Conservation (phyloP, 2,113 vertebrate genomes). For the Panthera tigris region DNA sequence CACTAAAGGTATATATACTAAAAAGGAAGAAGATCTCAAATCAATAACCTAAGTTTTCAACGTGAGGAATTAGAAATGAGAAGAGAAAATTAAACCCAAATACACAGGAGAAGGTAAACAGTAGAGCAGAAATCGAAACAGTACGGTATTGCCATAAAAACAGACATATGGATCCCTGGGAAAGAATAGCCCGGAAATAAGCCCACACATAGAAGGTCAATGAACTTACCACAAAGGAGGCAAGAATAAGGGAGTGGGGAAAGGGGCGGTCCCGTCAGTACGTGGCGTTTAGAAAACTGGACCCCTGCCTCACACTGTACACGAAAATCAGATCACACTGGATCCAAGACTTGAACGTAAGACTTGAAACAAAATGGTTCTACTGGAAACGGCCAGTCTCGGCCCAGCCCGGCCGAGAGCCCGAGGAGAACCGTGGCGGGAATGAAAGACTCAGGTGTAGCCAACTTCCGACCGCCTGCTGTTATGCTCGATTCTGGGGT, state of each 20-base stretch:
- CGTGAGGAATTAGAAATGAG: neutral
- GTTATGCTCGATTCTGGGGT: neutral
- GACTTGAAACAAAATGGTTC: neutral
- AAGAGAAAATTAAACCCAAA: neutral
- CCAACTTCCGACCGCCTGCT: neutral
- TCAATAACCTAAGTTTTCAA: neutral
- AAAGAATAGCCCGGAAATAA: neutral
- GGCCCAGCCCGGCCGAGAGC: neutral
- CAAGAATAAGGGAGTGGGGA: neutral
- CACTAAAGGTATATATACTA: neutral
- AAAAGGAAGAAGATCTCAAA: neutral
- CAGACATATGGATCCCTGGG: neutral
- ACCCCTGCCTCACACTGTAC: neutral
- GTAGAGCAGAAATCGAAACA: neutral
- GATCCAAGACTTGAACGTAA: neutral
- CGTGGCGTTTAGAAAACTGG: neutral
- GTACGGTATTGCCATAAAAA: neutral
- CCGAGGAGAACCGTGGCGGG: neutral
- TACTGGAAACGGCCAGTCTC: neutral
- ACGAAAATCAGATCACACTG: neutral
- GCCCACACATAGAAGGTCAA: neutral
- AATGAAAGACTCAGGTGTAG: neutral
- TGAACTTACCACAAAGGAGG: neutral
- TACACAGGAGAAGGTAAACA: neutral
- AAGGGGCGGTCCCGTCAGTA: neutral